phyloP scores from a whole-genome alignment of 2,113 vertebrate genomes.

The Neogale vison region DNA sequence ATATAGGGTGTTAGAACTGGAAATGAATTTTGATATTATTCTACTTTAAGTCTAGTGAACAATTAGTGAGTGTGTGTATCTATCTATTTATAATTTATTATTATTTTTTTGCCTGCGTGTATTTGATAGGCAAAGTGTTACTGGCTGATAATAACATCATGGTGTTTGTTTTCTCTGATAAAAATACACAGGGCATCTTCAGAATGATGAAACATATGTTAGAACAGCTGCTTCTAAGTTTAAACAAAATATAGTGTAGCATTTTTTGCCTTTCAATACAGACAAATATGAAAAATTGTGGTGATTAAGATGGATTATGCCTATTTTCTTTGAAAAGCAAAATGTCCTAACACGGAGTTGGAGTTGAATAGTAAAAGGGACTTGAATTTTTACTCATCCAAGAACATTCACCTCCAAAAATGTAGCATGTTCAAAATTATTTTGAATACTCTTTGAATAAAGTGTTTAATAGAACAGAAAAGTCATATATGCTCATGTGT shows the following conservation, averaged over 20 bases:
- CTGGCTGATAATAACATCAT: background rate
- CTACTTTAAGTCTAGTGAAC: background rate
- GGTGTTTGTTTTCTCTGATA: slow-evolving; percentile 18
- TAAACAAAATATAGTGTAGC: slow-evolving; percentile 17
- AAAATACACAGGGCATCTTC: slow-evolving; percentile 41
- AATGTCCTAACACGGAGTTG: background rate
- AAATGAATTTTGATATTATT: background rate
- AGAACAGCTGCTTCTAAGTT: slow-evolving; percentile 39
- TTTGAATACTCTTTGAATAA: background rate
- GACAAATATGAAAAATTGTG: slow-evolving; percentile 6
- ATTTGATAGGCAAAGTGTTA: background rate
- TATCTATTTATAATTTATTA: background rate
- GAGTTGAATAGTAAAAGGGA: background rate
- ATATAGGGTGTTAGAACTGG: background rate
- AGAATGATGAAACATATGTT: slow-evolving; percentile 44
- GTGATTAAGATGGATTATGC: background rate
- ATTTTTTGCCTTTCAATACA: slow-evolving; percentile 22
- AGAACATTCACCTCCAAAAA: background rate
- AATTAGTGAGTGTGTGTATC: background rate
- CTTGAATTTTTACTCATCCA: background rate
- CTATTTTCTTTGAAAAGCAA: slow-evolving; percentile 38
- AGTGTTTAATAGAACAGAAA: background rate
- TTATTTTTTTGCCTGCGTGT: background rate
- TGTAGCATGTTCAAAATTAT: background rate
- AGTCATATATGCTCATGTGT: background rate